A percentile compares a stretch with the other conserved stretches of the same genome.
Conservation (phyloP, 1,140 invertebrate genomes). For the Achatina immaculata region DNA sequence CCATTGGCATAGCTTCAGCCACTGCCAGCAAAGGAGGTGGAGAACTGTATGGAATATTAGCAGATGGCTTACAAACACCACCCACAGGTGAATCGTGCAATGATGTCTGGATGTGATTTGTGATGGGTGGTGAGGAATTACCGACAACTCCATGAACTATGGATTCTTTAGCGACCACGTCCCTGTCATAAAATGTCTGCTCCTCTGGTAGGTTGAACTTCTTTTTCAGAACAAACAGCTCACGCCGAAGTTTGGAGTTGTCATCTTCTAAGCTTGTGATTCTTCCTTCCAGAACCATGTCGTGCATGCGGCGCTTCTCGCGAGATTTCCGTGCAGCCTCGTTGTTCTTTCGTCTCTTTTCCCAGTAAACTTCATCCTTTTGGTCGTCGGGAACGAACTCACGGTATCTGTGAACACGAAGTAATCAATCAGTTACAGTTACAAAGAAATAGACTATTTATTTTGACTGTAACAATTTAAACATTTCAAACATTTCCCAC, state of each 20-base stretch:
- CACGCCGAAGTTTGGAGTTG: constrained; percentile 92
- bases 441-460: neutral
- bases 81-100: neutral
- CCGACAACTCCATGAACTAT: neutral
- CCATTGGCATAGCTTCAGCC: constrained; percentile 31
- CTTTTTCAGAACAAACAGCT: constrained; percentile 91
- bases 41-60: constrained; percentile 41
- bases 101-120: neutral
- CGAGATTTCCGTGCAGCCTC: constrained; percentile 94
- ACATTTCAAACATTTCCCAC: neutral
- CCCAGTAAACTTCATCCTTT: constrained; percentile 98
- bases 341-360: constrained; percentile 92
- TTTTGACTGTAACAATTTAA: neutral
- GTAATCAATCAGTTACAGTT: neutral
- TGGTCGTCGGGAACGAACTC: constrained; percentile 97
- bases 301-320: constrained; percentile 95
- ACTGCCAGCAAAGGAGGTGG: constrained; percentile 48
- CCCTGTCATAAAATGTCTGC: constrained; percentile 44
- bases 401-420: constrained; percentile 74
- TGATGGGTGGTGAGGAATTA: neutral
- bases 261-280: constrained; percentile 95
- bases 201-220: constrained; percentile 84
- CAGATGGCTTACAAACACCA: constrained; percentile 7
- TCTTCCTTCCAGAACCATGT: constrained; percentile 94
- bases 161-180: neutral